These are phyloP conservation scores for Catocala nupta DNA, from an alignment of 2,888 invertebrate genomes.

Conservation along the genomic window DNA sequence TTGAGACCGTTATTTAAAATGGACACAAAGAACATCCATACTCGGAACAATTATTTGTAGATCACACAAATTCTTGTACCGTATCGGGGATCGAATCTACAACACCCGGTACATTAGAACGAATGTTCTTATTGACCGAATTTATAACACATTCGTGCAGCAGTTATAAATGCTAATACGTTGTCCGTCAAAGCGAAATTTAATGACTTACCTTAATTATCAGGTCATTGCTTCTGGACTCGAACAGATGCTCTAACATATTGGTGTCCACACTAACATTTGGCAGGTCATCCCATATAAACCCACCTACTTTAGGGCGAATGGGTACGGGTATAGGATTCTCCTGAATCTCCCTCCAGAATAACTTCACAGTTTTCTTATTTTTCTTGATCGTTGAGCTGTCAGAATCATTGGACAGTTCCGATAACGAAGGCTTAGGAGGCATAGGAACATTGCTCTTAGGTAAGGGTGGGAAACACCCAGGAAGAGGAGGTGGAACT, in stretches of 20 bases:
- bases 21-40: too few species aligned
- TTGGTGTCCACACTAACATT: slow-evolving; percentile 95
- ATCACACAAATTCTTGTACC: too few species aligned
- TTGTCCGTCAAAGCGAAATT: too few species aligned
- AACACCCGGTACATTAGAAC: too few species aligned
- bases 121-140: too few species aligned
- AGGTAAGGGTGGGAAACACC: slow-evolving; percentile 79
- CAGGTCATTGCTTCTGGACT: slow-evolving; percentile 98
- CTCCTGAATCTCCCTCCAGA: slow-evolving; percentile 98
- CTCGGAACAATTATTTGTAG: too few species aligned
- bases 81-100: too few species aligned
- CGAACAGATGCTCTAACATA: slow-evolving; percentile 98
- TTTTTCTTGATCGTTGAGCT: slow-evolving; percentile 91
- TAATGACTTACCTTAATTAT: slow-evolving; percentile 90
- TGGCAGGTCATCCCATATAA: slow-evolving; percentile 97
- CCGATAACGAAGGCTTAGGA: slow-evolving; percentile 67
- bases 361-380: slow-evolving; percentile 98
- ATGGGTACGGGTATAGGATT: slow-evolving; percentile 86
- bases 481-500: slow-evolving; percentile 84
- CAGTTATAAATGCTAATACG: too few species aligned
- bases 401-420: slow-evolving; percentile 77
- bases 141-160: too few species aligned
- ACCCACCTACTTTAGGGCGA: slow-evolving; percentile 89
- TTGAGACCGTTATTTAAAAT: too few species aligned
- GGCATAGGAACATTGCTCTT: slow-evolving; percentile 74